Base-by-base conservation (phyloP, 2,797 vertebrate species). In the Pempheris klunzingeri region DNA sequence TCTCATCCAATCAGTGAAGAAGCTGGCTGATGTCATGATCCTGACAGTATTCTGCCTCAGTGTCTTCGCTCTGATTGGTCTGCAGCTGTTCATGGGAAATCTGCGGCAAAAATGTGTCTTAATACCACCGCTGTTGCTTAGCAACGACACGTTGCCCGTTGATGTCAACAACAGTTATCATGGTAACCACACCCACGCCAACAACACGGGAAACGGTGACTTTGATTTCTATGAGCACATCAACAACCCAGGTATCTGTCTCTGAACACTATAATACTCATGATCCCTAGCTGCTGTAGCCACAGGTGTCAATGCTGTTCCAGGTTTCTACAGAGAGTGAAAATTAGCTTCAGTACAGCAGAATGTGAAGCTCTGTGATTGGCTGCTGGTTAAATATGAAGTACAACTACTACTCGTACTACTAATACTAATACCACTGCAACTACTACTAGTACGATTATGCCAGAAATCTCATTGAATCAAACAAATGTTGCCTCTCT, bases 21-120 rank as follows among this genome's bases (percentile, higher is more conserved):
- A 99, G 91, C 92, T 99, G 73, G 92, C 92, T 0, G 97, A 99
- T 0, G 97, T 98, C 59, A 98, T 98, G 97, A 98, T 98, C 81
- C 96, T 99, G 87, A 99, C 97, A 0, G 94, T 99, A 17, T 98
- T 99, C 93, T 98, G 97, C 83, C 95, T 99, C 72, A 94, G 94
- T 0, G 97, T 99, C 80, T 98, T 99, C 0, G 98, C 98, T 59
- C 94, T 98, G 36, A 94, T 99, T 8, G 98, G 97, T 20, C 95
- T 99, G 22, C 98, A 99, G 90, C 96, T 99, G 13, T 99, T 99
- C 89, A 99, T 99, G 98, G 98, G 98, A 49, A 97, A 97, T 86
- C 92, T 99, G 38, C 87, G 93, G 36, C 96, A 99, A 4, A 99
- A 99, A 64, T 99, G 98, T 0, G 92, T 99, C 46, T 58, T 92